Conservation (phyloP, 2,113 vertebrate species). For the Typhlomys cinereus region DNA sequence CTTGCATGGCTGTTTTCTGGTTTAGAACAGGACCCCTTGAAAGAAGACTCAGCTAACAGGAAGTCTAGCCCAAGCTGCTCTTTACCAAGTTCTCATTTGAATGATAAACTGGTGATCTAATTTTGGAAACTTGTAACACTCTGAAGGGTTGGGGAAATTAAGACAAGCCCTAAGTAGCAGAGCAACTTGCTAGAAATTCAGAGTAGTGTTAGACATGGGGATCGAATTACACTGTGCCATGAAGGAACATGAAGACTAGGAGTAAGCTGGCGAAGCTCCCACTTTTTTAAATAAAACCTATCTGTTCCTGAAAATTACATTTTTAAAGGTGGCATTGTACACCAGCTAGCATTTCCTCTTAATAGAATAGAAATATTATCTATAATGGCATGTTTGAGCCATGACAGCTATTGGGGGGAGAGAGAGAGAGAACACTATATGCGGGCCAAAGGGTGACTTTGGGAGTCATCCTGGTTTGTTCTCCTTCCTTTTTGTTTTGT, state of each 20-base stretch:
- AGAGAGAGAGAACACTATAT: background rate
- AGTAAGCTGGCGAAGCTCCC: background rate
- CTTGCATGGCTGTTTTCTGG: background rate
- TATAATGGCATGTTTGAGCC: conserved; percentile 16
- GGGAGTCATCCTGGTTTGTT: no score
- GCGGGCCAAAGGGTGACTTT: no score
- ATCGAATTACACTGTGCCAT: background rate
- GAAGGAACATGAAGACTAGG: background rate
- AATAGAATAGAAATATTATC: background rate
- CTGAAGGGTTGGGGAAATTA: background rate
- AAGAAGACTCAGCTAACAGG: background rate
- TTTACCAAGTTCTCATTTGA: conserved; percentile 14
- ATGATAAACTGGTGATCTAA: background rate
- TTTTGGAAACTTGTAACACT: background rate
- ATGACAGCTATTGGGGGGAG: background rate
- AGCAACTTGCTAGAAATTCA: background rate
- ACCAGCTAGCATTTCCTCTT: background rate
- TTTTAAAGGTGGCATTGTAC: background rate
- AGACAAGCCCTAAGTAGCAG: background rate
- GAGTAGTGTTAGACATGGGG: background rate
- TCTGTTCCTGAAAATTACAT: background rate
- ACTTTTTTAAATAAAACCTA: background rate
- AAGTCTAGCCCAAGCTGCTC: background rate
- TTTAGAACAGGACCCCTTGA: background rate
- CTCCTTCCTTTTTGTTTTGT: no score